These are phyloP conservation scores for Acleris cristana DNA, from an alignment of 2,888 invertebrate species.

Conservation along the genomic window DNA sequence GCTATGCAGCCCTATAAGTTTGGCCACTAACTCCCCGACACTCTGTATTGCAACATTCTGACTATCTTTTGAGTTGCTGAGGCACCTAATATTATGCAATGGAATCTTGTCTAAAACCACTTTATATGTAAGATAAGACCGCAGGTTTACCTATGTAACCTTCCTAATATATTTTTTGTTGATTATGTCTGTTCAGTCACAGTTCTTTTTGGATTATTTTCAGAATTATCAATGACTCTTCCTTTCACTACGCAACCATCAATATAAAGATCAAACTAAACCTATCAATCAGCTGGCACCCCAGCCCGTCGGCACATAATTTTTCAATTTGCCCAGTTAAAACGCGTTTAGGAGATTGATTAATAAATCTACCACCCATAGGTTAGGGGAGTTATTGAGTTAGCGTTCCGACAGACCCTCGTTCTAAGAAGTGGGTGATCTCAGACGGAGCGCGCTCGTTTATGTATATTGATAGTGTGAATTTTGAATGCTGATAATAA, in stretches of 20 bases:
- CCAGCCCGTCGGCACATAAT: constrained; percentile 71
- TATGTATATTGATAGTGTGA: constrained; percentile 15
- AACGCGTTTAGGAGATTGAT: constrained; percentile 78
- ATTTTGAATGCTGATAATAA: constrained; percentile 7
- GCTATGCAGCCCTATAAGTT: no score
- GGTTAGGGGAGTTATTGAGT: constrained; percentile 69
- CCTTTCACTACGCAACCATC: constrained; percentile 19
- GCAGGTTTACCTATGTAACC: no score
- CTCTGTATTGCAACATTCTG: no score
- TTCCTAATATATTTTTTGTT: no score
- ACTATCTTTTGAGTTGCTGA: no score
- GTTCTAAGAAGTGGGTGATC: constrained; percentile 44
- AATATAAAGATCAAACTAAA: constrained; percentile 37
- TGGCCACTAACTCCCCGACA: no score
- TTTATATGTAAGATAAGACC: no score
- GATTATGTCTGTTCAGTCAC: no score
- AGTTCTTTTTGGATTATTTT: no score
- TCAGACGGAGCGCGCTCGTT: constrained; percentile 40
- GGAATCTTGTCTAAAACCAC: no score
- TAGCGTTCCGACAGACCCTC: constrained; percentile 57
- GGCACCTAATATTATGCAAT: no score
- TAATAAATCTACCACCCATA: constrained; percentile 73
- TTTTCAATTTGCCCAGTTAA: constrained; percentile 77
- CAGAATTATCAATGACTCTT: constrained; percentile 1
- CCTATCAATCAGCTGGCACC: constrained; percentile 39